Evolutionary conservation across 2,888 invertebrate genomes (phyloP), one percentile per base, ranked within the genome.

Genomic region (Apocheima hispidaria): DNA sequence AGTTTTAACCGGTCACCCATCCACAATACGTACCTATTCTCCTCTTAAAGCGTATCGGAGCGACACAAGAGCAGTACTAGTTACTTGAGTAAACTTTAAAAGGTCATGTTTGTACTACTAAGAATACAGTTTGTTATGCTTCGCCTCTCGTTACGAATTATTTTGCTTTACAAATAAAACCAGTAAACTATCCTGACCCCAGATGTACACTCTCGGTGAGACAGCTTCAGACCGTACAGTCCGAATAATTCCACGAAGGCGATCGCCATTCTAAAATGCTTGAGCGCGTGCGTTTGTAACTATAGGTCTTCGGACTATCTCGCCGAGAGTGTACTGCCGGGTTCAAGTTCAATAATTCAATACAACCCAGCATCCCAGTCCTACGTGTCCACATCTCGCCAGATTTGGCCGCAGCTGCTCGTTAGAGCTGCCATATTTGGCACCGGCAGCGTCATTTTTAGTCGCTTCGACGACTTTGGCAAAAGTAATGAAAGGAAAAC

Each of bases 381-480:
- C 44, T 60, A 66, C 67, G 63, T 70, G 61, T 54, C 56, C 56
- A 40, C 63, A 59, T 61, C 52, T 50, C 62, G 50, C 53, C 67
- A 49, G 59, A 51, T 69, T 70, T 66, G 70, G 70, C 49, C 38
- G 5, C 38, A 10, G 41, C 54, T 30, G 60, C 70, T 73, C 71
- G 74, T 75, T 75, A 75, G 54, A 23, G 38, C 57, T 30, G 66
- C 75, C 75, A 68, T 75, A 75, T 73, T 73, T 62, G 75, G 75
- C 64, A 59, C 73, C 73, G 71, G 56, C 61, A n/a, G 51, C 35
- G 35, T 49, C 48, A 46, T 50, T 63, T 38, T 18, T 49, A 43
- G 51, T 20, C 53, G 33, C 55, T 51, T 40, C 52, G 54, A 58
- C 63, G 55, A 43, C 62, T 67, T 65, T 60, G 66, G 66, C 63